phyloP scores from a whole-genome alignment of 2,888 invertebrate species.

The Cryptocephalus moraei region DNA sequence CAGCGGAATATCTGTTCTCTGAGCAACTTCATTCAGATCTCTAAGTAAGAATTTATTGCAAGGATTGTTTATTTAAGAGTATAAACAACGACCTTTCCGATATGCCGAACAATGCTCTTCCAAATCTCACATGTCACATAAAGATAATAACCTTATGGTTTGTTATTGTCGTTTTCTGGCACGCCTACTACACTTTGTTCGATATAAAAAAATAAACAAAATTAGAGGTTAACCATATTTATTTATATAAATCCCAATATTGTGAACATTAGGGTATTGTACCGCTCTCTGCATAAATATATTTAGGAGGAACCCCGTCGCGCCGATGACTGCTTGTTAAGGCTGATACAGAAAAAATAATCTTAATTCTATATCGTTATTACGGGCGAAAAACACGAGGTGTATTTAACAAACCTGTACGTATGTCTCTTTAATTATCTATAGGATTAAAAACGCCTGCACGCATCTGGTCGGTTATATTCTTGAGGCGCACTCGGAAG shows the following conservation, averaged over 20 bases:
- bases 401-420: too few species aligned
- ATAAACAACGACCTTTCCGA: constrained; percentile 5
- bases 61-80: constrained; percentile 4
- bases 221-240: constrained; percentile 26
- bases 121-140: constrained; percentile 11
- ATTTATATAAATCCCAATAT: constrained; percentile 28
- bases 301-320: constrained; percentile 17
- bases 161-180: constrained; percentile 7
- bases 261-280: constrained; percentile 28
- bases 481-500: too few species aligned
- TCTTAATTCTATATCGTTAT: constrained; percentile 20
- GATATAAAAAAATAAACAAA: constrained; percentile 25
- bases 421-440: too few species aligned
- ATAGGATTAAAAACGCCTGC: too few species aligned
- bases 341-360: constrained; percentile 25
- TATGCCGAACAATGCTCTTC: constrained; percentile 1
- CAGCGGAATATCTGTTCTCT: too few species aligned
- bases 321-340: constrained; percentile 22
- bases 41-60: constrained; percentile 1
- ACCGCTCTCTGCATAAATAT: constrained; percentile 21
- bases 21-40: too few species aligned
- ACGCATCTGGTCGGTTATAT: too few species aligned
- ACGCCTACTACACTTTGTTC: constrained; percentile 19
- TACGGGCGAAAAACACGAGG: constrained; percentile 18
- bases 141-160: constrained; percentile 14